A percentile compares a stretch with the other conserved stretches of the same genome.
These are phyloP conservation scores for Coelopa pilipes DNA, from an alignment of 2,888 invertebrate species.

Conservation along the genomic window DNA sequence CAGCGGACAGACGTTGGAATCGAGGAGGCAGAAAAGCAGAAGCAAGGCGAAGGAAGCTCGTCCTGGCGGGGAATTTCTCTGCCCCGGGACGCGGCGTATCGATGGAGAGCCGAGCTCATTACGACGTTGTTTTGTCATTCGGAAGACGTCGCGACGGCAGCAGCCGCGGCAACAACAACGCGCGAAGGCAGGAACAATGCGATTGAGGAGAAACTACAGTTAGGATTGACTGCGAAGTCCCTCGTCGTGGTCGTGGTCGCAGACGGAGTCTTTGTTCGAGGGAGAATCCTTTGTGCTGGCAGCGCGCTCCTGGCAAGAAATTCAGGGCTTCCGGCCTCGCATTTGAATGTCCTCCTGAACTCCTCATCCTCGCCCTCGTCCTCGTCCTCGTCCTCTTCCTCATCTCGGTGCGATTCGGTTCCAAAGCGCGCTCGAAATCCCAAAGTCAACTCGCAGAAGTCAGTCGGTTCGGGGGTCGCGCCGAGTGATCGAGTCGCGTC, in stretches of 20 bases:
- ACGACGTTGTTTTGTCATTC: conserved; percentile 27
- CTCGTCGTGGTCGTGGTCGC: background rate
- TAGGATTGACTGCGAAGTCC: conserved; percentile 17
- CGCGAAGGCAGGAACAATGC: background rate
- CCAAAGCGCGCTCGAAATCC: conserved; percentile 24
- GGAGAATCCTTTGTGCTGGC: conserved; percentile 3
- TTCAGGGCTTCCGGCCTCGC: conserved; percentile 27
- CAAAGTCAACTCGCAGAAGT: conserved; percentile 33
- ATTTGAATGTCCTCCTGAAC: conserved; percentile 26
- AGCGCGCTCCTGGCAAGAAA: conserved; percentile 15
- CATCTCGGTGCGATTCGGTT: background rate
- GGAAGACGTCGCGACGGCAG: background rate
- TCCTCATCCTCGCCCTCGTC: too few relatives aligned
- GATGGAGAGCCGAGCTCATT: conserved; percentile 10
- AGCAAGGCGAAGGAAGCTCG: background rate
- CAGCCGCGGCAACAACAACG: conserved; percentile 3
- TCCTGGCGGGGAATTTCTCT: conserved; percentile 7
- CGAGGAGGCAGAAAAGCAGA: too few relatives aligned
- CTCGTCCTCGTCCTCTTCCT: too few relatives aligned
- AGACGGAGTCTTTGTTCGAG: conserved; percentile 16
- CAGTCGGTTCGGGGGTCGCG: conserved; percentile 32
- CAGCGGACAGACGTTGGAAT: too few relatives aligned
- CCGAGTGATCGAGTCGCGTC: conserved; percentile 24
- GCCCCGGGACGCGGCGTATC: background rate
- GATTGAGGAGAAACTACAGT: conserved; percentile 23